Conservation (phyloP, 2,797 vertebrate genomes). For the Rachycentron canadum region DNA sequence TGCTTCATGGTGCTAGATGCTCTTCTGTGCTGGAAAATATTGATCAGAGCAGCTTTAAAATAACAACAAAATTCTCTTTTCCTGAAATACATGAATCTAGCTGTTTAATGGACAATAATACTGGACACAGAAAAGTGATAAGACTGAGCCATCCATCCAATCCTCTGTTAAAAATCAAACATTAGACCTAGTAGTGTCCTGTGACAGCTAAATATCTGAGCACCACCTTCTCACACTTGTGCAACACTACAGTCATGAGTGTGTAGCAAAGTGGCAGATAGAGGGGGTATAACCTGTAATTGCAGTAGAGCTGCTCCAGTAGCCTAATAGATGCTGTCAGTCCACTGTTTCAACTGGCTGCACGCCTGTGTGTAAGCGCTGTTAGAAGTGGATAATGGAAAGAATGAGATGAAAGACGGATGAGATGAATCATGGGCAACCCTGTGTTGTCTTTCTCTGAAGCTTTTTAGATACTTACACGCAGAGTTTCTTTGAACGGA, state of each 20-base stretch:
- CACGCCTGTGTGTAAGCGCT: slow-evolving; percentile 44
- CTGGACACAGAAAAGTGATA: neutral
- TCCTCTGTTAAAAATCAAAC: slow-evolving; percentile 30
- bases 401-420: slow-evolving; percentile 63
- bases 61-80: neutral
- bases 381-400: slow-evolving; percentile 63
- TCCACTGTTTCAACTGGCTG: slow-evolving; percentile 46
- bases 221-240: slow-evolving; percentile 11
- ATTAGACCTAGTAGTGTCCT: slow-evolving; percentile 23
- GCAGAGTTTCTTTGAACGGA: slow-evolving; percentile 49
- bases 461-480: slow-evolving; percentile 49
- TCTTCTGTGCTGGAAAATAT: neutral
- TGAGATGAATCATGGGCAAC: slow-evolving; percentile 63
- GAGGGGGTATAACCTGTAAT: slow-evolving; percentile 29
- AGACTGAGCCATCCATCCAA: slow-evolving; percentile 21
- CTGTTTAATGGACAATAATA: neutral
- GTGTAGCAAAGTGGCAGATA: slow-evolving; percentile 10
- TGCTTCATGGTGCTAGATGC: neutral
- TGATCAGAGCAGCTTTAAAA: neutral
- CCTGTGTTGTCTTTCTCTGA: slow-evolving; percentile 52
- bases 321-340: slow-evolving; percentile 57
- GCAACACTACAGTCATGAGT: neutral
- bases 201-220: slow-evolving; percentile 49
- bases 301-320: slow-evolving; percentile 44
- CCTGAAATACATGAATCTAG: neutral